Evolutionary conservation across 2,797 vertebrate species (phyloP), one percentile per base, ranked within the genome.

Genomic region (Clarias laeviceps): DNA sequence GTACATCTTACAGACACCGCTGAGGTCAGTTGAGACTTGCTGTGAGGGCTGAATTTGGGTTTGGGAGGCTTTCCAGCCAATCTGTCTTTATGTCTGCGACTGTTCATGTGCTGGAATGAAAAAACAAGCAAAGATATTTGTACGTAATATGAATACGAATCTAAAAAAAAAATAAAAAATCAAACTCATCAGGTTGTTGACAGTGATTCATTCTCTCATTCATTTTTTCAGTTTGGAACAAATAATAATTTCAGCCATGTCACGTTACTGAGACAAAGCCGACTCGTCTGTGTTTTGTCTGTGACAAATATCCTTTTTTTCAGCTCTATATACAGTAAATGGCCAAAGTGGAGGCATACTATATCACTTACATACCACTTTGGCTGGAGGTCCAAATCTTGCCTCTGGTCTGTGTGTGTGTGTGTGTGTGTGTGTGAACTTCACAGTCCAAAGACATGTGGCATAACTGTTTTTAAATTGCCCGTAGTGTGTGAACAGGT

Each of bases 11-110:
- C 95, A 89, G 92, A 91, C 90, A 95, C 92, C 56, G 93, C 37
- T 62, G 92, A 90, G 85, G 89, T 89, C 81, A 92, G 89, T 84
- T 93, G 95, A 85, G 93, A 91, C 91, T 95, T 96, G 92, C 89
- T 92, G 87, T 98, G 97, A 86, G 97, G 97, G 91, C 96, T 98
- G 93, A 96, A 97, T 92, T 97, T 98, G 90, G 98, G 96, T 91
- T 98, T 99, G 78, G 97, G 96, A 0, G 97, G 96, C 90, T 98
- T 99, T 89, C 98, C 98, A 0, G 98, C 97, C 95, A 99, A 94
- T 87, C 97, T 93, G 91, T 99, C 98, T 95, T 97, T 99, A 95
- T 99, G 98, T 91, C 97, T 94, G 92, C 98, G 95, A 96, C 98
- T 99, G 92, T 96, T 99, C 96, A 98, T 97, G 94, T 99, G 98